Base-by-base conservation (phyloP, 1,140 invertebrate species). In the Psilanteris sp. region DNA sequence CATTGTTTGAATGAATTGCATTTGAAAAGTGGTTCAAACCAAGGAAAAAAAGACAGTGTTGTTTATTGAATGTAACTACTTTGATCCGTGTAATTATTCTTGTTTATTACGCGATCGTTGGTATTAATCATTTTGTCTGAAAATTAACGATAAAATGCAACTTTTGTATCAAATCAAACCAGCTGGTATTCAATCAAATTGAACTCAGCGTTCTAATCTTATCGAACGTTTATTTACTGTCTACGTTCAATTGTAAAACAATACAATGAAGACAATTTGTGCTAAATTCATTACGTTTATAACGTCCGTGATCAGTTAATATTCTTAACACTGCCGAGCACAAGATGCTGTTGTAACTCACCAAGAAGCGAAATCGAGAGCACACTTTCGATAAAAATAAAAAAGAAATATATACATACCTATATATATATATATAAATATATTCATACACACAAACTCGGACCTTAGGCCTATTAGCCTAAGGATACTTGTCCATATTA, bases 401-500 rank as follows among this genome's bases (percentile, higher is more conserved):
- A 71, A 43, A 52, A 39, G 41, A 54, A 67, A 54, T 64, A 61
- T 55, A 57, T 52, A 46, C 34, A 59, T 31, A 57, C 20, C 48
- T 61, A 66, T 66, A 73, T 73, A 61, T 67, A 31, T 74, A 67
- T 67, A 61, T 5, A n/a, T 57, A 67, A 61, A 64, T 68, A 75
- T 68, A 74, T 66, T 66, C 70, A 67, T 52, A 76, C 46, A 61
- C 66, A 46, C 67, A 77, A 77, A 67, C 74, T 75, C 78, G 64
- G 66, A 84, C 84, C 85, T 88, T 83, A 76, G 83, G 83, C 84
- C 83, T 87, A 86, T 59, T 80, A 79, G 81, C 83, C 83, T 83
- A 84, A 66, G 81, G 83, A 83, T 86, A 84, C 76, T 85, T 88
- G 87, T 88, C 86, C 86, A 87, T 88, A 84, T 55, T 86, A 88